Evolutionary conservation across 23 tunicate genomes (phyloP).

Genomic region (Trididemnum miniatum): DNA sequence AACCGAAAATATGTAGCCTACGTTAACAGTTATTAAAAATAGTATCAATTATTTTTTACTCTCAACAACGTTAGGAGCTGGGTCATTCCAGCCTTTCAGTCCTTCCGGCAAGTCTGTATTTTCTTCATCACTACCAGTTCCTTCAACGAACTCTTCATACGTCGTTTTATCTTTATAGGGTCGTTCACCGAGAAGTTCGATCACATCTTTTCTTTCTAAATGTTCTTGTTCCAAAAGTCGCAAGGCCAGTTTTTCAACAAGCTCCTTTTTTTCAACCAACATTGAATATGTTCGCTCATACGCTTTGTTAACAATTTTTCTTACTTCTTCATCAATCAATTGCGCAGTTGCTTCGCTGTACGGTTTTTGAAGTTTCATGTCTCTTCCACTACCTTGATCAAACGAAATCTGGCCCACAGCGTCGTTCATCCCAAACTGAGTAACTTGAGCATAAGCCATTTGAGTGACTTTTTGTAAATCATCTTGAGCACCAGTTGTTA

Average conservation of each 20-base stretch:
- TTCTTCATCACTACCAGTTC: constrained; percentile 89
- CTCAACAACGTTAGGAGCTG: constrained; percentile 12
- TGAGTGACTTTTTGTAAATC: constrained; percentile 96
- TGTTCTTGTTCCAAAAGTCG: constrained; percentile 88
- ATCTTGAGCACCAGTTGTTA: constrained; percentile 96
- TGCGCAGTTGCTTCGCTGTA: constrained; percentile 94
- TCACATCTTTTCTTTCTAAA: constrained; percentile 83
- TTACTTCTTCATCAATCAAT: constrained; percentile 92
- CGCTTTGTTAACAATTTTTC: constrained; percentile 54
- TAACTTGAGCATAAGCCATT: constrained; percentile 96
- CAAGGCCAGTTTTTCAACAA: constrained; percentile 80
- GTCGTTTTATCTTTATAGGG: constrained; percentile 93
- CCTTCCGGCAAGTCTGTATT: constrained; percentile 85
- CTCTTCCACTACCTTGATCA: constrained; percentile 30
- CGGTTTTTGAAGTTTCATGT: constrained; percentile 74
- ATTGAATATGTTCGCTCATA: constrained; percentile 62
- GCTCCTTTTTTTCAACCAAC: constrained; percentile 57
- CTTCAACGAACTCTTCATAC: constrained; percentile 93
- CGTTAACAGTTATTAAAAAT: too few species aligned
- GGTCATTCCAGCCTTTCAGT: constrained; percentile 89
- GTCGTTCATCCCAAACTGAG: constrained; percentile 92
- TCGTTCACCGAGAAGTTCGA: constrained; percentile 81
- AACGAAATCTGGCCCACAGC: constrained; percentile 94
- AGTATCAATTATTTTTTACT: too few species aligned
- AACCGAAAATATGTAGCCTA: too few species aligned